These are phyloP conservation scores for Lasioglossum morio DNA, from an alignment of 2,888 invertebrate genomes.

Conservation along the genomic window DNA sequence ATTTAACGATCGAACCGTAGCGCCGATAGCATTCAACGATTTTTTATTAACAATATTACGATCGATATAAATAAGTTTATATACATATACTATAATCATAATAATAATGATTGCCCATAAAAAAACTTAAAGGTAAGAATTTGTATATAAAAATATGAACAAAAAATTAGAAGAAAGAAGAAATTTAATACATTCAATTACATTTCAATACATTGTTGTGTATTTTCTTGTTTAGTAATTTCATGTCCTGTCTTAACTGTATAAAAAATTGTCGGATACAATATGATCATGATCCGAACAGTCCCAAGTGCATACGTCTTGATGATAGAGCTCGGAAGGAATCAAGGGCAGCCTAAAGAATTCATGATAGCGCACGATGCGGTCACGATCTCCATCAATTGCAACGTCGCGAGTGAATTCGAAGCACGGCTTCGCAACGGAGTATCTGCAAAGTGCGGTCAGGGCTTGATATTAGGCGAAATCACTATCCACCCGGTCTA, in stretches of 20 bases:
- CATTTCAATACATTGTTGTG: no score
- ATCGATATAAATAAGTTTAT: no score
- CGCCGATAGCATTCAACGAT: no score
- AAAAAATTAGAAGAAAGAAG: neutral
- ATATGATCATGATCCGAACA: neutral
- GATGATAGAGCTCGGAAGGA: neutral
- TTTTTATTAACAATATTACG: no score
- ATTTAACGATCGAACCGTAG: no score
- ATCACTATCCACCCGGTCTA: constrained; percentile 61
- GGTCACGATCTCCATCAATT: constrained; percentile 39
- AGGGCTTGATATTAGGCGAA: constrained; percentile 73
- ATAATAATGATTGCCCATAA: no score
- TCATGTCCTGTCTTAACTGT: neutral
- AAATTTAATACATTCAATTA: neutral
- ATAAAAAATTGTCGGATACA: neutral
- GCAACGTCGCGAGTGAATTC: constrained; percentile 24
- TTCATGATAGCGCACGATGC: constrained; percentile 18
- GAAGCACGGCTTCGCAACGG: constrained; percentile 22
- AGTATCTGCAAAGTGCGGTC: constrained; percentile 74
- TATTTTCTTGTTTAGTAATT: neutral
- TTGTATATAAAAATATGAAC: no score
- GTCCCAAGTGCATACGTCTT: neutral
- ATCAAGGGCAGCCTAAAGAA: neutral
- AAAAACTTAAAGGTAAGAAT: no score
- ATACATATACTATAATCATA: no score